Conservation (phyloP, 1,140 invertebrate genomes). For the Lordiphosa clarofinis region DNA sequence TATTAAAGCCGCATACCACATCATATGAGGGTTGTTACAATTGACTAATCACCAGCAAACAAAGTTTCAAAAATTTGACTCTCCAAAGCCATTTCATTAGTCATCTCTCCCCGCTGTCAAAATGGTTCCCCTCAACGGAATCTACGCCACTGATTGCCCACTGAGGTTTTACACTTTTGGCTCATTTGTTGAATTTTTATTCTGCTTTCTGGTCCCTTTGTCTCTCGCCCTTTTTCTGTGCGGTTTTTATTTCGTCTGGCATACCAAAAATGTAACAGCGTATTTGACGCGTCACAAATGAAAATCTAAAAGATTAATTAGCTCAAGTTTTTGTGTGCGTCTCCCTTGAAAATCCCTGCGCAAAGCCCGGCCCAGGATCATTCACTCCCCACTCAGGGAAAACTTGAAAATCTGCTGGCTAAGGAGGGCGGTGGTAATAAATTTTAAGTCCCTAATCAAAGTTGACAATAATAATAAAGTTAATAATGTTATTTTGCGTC, state of each 20-base stretch:
- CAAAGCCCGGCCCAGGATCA: slow-evolving; percentile 35
- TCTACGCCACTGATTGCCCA: slow-evolving; percentile 55
- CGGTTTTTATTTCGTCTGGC: slow-evolving; percentile 73
- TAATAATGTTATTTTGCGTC: slow-evolving; percentile 71
- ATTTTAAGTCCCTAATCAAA: slow-evolving; percentile 77
- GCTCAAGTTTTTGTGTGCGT: slow-evolving; percentile 65
- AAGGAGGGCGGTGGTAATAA: slow-evolving; percentile 56
- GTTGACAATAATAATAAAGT: slow-evolving; percentile 77
- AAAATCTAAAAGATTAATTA: slow-evolving; percentile 78
- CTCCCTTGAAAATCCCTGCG: slow-evolving; percentile 39
- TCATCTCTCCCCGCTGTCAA: slow-evolving; percentile 36
- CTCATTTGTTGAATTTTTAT: slow-evolving; percentile 63
- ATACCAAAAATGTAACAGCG: slow-evolving; percentile 66
- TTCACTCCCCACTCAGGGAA: slow-evolving; percentile 3
- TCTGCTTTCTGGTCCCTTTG: slow-evolving; percentile 12
- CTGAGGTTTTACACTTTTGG: slow-evolving; percentile 73
- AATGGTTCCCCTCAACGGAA: slow-evolving; percentile 18
- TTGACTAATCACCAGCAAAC: slow-evolving; percentile 53
- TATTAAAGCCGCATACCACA: no score
- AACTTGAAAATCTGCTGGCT: slow-evolving; percentile 70
- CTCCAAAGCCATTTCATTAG: slow-evolving; percentile 64
- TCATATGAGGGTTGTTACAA: slow-evolving; percentile 22
- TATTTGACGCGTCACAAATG: slow-evolving; percentile 77
- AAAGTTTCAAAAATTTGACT: slow-evolving; percentile 36
- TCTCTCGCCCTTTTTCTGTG: slow-evolving; percentile 24